Evolutionary conservation across 2,113 vertebrate species (phyloP).

Genomic region (Cyanoramphus novaezelandiae): DNA sequence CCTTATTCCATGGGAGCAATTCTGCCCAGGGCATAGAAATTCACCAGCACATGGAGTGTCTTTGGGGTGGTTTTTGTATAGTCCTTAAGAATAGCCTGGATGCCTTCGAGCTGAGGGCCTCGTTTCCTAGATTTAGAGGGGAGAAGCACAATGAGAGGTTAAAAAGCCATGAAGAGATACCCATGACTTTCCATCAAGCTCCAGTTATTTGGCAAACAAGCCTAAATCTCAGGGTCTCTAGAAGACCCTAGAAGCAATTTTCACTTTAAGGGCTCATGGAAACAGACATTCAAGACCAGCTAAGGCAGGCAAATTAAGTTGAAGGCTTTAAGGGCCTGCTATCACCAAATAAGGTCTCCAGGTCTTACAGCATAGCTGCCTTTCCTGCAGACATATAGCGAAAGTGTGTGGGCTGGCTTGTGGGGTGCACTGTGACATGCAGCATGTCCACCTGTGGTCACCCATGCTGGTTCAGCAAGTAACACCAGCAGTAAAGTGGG

Average conservation of each 20-base stretch:
- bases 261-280: neutral
- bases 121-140: neutral
- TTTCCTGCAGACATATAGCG: neutral
- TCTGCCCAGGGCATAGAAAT: conserved; percentile 26
- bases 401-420: neutral
- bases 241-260: neutral
- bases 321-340: neutral
- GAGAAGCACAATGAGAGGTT: neutral
- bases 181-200: neutral
- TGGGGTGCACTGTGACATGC: fast-evolving
- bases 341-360: neutral
- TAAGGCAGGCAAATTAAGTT: neutral
- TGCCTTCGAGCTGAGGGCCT: neutral
- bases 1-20: neutral
- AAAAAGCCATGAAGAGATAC: neutral
- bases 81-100: neutral
- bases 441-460: neutral
- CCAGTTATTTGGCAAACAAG: neutral
- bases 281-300: neutral
- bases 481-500: neutral
- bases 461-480: neutral
- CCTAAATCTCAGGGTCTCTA: neutral
- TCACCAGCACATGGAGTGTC: neutral
- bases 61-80: neutral
- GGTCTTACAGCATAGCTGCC: neutral